Evolutionary conservation across 2,888 invertebrate species (phyloP), one percentile per base, ranked within the genome.

Genomic region (Eucera pruinosa): DNA sequence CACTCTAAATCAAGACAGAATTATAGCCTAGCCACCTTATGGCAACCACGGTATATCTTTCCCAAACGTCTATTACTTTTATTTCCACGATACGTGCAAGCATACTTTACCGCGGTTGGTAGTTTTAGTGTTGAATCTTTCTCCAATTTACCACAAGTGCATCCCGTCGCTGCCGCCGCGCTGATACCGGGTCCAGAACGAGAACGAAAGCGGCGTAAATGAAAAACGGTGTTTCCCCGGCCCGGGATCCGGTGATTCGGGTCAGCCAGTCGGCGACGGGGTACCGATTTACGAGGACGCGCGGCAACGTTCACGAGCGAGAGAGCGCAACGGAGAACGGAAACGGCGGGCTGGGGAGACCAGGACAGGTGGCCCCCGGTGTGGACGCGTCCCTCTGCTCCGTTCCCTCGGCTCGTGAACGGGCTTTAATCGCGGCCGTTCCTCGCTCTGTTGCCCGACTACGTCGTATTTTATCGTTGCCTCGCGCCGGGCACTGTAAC

Each of bases 351-450:
- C 6, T 9, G 36, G 36, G 11, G 30, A 55, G 71, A 62, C 64
- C 81, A 65, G 81, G 78, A 78, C 84, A 85, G 84, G 84, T 86
- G 87, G 70, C 30, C 77, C 55, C 61, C 48, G 39, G 66, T 58
- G 69, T 78, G 47, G 79, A 83, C 67, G n/a, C n/a, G 70, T 70
- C 76, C 67, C 68, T 72, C 68, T 62, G 64, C 64, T 66, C 57
- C 65, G 79, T 71, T 74, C 74, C 54, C 71, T 52, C 77, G 58
- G 25, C 70, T 64, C 64, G 74, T 62, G 78, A 83, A 70, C 75
- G 79, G 80, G 66, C 83, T 85, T 81, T 80, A 84, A 86, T 88
- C 85, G 80, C 72, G 65, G 67, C 50, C 76, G 73, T 82, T 85
- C n/a, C 85, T 83, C 84, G 73, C 67, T 80, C 74, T 61, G 68